Evolutionary conservation across 2,888 invertebrate species (phyloP).

Genomic region (Dione vanillae): DNA sequence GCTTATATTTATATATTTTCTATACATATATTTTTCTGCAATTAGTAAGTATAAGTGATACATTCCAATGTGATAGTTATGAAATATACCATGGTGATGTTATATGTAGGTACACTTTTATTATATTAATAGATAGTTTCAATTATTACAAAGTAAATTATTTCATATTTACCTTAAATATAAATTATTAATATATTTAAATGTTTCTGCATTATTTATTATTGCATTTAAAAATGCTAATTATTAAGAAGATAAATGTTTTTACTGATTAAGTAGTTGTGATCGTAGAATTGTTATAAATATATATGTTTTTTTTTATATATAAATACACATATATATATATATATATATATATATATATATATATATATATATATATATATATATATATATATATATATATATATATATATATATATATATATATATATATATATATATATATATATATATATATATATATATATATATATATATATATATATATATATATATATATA

Average conservation of each 20-base stretch:
- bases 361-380: too few species aligned
- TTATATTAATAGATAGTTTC: slow-evolving; percentile 1
- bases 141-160: neutral
- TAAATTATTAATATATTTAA: neutral
- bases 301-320: neutral
- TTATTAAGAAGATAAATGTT: neutral
- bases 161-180: slow-evolving; percentile 6
- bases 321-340: neutral
- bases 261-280: neutral
- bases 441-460: too few species aligned
- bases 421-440: too few species aligned
- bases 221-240: slow-evolving; percentile 13
- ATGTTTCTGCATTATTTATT: slow-evolving; percentile 15
- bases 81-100: slow-evolving; percentile 49
- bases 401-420: too few species aligned
- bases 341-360: too few species aligned
- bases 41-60: slow-evolving; percentile 45
- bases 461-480: too few species aligned
- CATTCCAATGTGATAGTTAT: slow-evolving; percentile 59
- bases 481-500: too few species aligned
- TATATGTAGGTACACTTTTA: neutral
- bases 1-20: neutral
- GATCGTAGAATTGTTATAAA: neutral
- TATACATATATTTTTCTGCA: neutral
- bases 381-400: too few species aligned